Base-by-base conservation (phyloP, 2,797 vertebrate species). In the Takifugu ocellatus region DNA sequence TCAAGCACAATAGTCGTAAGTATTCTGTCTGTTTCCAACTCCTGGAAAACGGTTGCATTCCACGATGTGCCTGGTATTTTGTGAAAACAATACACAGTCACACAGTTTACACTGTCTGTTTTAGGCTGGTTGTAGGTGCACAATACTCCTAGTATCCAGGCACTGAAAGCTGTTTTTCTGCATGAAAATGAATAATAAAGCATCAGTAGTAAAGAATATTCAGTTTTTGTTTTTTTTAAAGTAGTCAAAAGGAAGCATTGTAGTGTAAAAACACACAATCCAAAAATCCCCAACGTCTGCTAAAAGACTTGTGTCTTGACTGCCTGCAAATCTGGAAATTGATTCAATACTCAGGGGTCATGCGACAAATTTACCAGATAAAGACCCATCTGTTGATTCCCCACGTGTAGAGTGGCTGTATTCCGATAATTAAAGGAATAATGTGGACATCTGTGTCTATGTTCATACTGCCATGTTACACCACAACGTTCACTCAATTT, bases 1-100 rank as follows among this genome's bases (percentile, higher is more conserved):
- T 98, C 96, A 58, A 98, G 97, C 82, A 95, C 95, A 1, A 24
- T 97, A 78, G 93, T 98, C 83, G 97, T 99, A 90, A 97, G 96
- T 94, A 85, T 67, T 55, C 36, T 57, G 24, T 49, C 21, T 54
- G 24, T 61, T n/a, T 56, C 29, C 61, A 15, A 31, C 43, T 16
- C 39, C 33, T 52, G 27, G 65, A 52, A 52, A 74, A 42, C 65
- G 44, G 60, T 33, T 43, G 59, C 72, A 68, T 79, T 74, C 68
- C 53, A 59, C 50, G 63, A 63, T 26, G 56, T 74, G 56, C 44
- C 29, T 67, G 77, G 81, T 59, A 84, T 85, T 79, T 64, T 53
- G 60, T 51, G 69, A 63, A 67, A 71, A 88, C 86, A 85, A 84
- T 85, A 56, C 60, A 61, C 45, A 75, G 71, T 2, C 51, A 39